phyloP scores from a whole-genome alignment of 1,140 invertebrate species.

The Babylonia areolata region DNA sequence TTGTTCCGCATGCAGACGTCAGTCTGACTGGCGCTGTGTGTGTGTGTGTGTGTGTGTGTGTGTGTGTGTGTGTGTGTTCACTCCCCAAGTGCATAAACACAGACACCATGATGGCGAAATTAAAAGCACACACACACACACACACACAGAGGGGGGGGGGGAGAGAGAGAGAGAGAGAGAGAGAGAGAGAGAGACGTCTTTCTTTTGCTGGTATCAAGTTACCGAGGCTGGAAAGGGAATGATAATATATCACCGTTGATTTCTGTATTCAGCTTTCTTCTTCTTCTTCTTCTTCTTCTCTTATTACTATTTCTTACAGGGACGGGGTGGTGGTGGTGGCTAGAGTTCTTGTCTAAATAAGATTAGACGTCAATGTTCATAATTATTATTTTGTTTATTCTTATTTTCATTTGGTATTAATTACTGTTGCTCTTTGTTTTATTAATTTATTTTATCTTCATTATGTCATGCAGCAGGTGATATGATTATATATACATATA shows the following conservation, averaged over 20 bases:
- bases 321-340: neutral
- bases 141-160: neutral
- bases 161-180: constrained; percentile 11
- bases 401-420: neutral
- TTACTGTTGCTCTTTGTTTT: neutral
- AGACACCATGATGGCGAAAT: neutral
- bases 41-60: neutral
- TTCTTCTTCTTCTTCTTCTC: neutral
- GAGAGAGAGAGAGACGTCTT: constrained; percentile 3
- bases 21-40: neutral
- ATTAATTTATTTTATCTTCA: neutral
- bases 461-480: too few species aligned
- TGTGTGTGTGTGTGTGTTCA: neutral
- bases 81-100: neutral
- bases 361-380: too few species aligned
- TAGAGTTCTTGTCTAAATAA: too few species aligned
- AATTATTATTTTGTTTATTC: neutral
- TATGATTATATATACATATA: too few species aligned
- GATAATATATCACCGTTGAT: neutral
- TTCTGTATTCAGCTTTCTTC: neutral
- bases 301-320: neutral
- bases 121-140: neutral
- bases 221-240: too few species aligned
- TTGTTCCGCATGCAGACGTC: neutral
- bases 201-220: too few species aligned